Percentiles rank a stretch among this genome's conserved stretches.
These are phyloP conservation scores for Gortyna flavago DNA, from an alignment of 2,888 invertebrate species.

Conservation along the genomic window DNA sequence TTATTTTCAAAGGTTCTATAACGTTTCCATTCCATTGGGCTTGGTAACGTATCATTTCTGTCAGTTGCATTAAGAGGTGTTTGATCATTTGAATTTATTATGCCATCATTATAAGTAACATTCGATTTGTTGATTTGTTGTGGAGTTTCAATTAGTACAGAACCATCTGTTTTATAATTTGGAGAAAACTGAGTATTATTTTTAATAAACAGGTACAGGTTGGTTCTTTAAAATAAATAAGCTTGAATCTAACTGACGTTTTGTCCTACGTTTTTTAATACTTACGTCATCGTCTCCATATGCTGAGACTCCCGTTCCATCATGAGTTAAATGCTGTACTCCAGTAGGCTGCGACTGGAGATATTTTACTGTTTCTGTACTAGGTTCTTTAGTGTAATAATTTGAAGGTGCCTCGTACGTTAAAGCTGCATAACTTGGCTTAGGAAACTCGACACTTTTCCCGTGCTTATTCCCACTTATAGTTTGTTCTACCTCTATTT, in stretches of 20 bases:
- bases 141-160: not conserved
- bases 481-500: constrained; percentile 53
- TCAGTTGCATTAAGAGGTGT: constrained; percentile 37
- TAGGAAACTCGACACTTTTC: constrained; percentile 43
- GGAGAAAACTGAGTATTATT: not conserved
- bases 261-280: constrained; percentile 71
- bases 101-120: not conserved
- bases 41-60: constrained; percentile 69
- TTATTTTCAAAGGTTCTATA: constrained; percentile 49
- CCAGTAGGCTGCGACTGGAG: constrained; percentile 79
- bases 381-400: constrained; percentile 58
- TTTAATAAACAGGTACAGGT: constrained; percentile 32
- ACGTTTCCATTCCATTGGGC: constrained; percentile 72
- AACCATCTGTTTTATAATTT: constrained; percentile 24
- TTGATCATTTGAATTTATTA: not conserved
- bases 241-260: constrained; percentile 75
- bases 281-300: constrained; percentile 86
- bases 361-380: constrained; percentile 75
- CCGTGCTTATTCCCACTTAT: constrained; percentile 32
- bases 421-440: constrained; percentile 71
- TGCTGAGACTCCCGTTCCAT: constrained; percentile 83
- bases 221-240: constrained; percentile 74
- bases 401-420: constrained; percentile 71
- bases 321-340: constrained; percentile 82
- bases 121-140: not conserved